Conservation (phyloP, 2,888 invertebrate species). For the Ornithoptera alexandrae region DNA sequence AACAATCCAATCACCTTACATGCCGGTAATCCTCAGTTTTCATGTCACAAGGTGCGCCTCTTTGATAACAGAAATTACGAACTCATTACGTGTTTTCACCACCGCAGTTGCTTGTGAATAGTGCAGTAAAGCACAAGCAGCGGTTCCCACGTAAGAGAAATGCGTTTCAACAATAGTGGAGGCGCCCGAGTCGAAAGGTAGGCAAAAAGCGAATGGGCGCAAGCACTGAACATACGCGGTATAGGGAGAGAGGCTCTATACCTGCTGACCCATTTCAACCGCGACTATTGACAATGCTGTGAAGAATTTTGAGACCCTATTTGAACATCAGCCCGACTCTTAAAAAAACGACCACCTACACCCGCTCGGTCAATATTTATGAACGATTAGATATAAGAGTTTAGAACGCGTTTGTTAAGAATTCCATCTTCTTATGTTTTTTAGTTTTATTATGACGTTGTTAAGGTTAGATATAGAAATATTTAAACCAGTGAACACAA, state of each 20-base stretch:
- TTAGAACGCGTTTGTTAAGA: constrained; percentile 2
- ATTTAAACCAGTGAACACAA: neutral
- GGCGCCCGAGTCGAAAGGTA: constrained; percentile 78
- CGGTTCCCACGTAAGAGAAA: constrained; percentile 77
- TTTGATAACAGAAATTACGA: constrained; percentile 46
- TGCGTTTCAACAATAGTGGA: constrained; percentile 68
- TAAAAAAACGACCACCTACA: constrained; percentile 15
- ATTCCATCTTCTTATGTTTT: neutral
- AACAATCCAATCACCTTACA: constrained; percentile 51
- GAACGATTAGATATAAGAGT: constrained; percentile 19
- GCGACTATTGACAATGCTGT: constrained; percentile 40
- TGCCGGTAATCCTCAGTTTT: constrained; percentile 54
- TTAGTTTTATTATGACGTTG: neutral
- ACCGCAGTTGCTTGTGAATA: constrained; percentile 54
- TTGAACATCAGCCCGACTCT: constrained; percentile 16
- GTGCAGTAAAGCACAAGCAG: constrained; percentile 63
- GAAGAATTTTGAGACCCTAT: constrained; percentile 43
- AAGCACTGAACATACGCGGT: constrained; percentile 45
- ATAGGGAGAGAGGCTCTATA: constrained; percentile 45
- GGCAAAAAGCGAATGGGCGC: constrained; percentile 77
- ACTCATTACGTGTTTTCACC: constrained; percentile 58
- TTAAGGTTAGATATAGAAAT: neutral
- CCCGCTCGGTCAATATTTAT: constrained; percentile 22
- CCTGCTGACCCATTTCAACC: constrained; percentile 75
- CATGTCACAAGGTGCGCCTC: constrained; percentile 48